phyloP scores from a whole-genome alignment of 2,113 vertebrate genomes.

The Ia io region DNA sequence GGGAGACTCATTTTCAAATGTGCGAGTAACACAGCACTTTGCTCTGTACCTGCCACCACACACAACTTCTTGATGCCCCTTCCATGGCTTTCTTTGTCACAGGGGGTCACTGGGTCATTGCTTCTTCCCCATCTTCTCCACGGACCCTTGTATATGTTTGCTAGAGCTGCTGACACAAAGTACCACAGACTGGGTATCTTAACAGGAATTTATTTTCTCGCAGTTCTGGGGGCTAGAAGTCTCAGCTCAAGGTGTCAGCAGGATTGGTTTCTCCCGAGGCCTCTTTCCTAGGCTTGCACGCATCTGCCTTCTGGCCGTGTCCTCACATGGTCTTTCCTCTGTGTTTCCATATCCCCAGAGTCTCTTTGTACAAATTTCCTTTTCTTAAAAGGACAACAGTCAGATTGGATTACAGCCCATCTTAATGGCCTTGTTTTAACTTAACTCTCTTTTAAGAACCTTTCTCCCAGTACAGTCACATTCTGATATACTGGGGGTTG shows the following conservation, averaged over 20 bases:
- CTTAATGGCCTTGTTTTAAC: not conserved
- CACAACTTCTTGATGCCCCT: not conserved
- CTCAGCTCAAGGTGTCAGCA: not conserved
- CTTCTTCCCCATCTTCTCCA: not conserved
- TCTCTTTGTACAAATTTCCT: not conserved
- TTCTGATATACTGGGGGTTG: not conserved
- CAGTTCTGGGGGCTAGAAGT: not conserved
- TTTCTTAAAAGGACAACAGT: not conserved
- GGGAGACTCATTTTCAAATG: not conserved
- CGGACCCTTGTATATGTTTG: not conserved
- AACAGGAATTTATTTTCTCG: not conserved
- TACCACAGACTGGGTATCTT: not conserved
- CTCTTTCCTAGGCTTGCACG: not conserved
- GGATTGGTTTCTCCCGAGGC: not conserved
- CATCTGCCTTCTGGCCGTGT: not conserved
- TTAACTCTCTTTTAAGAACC: not conserved
- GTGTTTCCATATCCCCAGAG: not conserved
- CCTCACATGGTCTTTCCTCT: not conserved
- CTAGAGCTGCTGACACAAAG: not conserved
- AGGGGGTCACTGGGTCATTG: too few species aligned
- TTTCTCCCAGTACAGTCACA: not conserved
- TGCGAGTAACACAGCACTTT: fast-evolving
- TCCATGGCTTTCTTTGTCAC: not conserved
- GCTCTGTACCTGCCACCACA: fast-evolving
- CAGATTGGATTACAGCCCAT: not conserved